Base-by-base conservation (phyloP, 2,888 invertebrate species). In the Lacanobia wlatinum region DNA sequence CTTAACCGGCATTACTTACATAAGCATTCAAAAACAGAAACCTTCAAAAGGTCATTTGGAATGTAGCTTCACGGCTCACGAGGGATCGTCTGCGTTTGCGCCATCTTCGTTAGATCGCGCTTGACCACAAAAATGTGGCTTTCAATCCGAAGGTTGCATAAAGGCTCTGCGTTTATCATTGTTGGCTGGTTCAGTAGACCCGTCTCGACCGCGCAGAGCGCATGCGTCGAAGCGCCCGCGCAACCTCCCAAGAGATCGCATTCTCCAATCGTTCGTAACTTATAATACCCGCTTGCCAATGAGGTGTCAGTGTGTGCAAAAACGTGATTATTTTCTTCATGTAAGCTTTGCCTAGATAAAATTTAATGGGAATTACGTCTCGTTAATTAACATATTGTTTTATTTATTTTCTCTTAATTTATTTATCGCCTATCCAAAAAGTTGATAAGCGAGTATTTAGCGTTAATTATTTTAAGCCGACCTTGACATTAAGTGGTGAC, bases 111-210 rank as follows among this genome's bases (percentile, higher is more conserved):
- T 87, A 89, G 84, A 89, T 87, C 89, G 90, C 90, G 93, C 89
- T 94, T 94, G 95, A 94, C 95, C 95, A 92, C 94, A 95, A 95
- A 94, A 93, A 95, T 95, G 94, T 87, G 90, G 92, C 93, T 94
- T 93, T 92, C 92, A 88, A 92, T 89, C 84, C 90, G 95, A 95
- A 96, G 95, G 95, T 95, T 95, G 94, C 94, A 92, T 93, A 93
- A 94, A 95, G 93, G 90, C 92, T 92, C 90, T 89, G 88, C 90
- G 90, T 92, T 91, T 91, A 92, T 91, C 92, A 91, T 89, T 91
- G 89, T 90, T 87, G 90, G 84, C 84, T 77, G 78, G 88, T 87
- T 94, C 94, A 96, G 95, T 96, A 91, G 86, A 93, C 88, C 88
- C 92, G 90, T 89, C 85, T 89, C 92, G 74, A 90, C 87, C 94